phyloP scores from a whole-genome alignment of 2,113 vertebrate genomes.

The Phyllopteryx taeniolatus region DNA sequence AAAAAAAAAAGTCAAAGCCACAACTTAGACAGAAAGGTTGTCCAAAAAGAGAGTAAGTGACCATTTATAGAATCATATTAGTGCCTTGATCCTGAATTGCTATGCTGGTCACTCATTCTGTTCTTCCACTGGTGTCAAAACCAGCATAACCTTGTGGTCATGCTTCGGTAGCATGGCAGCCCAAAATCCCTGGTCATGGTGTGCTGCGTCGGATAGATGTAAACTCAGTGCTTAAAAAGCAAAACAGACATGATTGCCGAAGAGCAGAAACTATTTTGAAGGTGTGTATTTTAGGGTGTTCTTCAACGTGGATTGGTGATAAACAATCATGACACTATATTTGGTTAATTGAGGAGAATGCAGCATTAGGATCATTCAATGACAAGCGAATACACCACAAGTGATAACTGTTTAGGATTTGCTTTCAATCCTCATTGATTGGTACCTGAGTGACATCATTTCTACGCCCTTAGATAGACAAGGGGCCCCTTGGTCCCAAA shows the following conservation, averaged over 20 bases:
- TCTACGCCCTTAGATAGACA: constrained; percentile 25
- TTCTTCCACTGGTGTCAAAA: constrained; percentile 51
- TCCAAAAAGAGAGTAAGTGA: constrained; percentile 45
- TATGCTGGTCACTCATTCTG: constrained; percentile 52
- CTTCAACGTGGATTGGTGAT: constrained; percentile 20
- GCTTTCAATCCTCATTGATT: constrained; percentile 1
- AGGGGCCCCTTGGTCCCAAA: constrained; percentile 34
- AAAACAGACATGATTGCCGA: background rate
- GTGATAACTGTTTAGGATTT: constrained; percentile 34
- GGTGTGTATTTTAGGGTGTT: constrained; percentile 5
- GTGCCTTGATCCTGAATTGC: constrained; percentile 48
- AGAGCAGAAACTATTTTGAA: constrained; percentile 6
- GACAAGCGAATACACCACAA: constrained; percentile 35
- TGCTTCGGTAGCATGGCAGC: constrained; percentile 52
- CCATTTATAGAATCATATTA: constrained; percentile 64
- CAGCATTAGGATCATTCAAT: constrained; percentile 13
- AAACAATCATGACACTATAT: constrained; percentile 16
- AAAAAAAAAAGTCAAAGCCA: constrained; percentile 38
- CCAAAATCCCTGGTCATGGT: constrained; percentile 43
- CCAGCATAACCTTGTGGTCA: constrained; percentile 46
- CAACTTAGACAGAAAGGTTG: constrained; percentile 35
- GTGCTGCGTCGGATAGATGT: constrained; percentile 33
- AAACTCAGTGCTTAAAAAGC: constrained; percentile 27
- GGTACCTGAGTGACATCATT: constrained; percentile 60
- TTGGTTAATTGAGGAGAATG: constrained; percentile 3